Conservation (phyloP, 1,140 invertebrate genomes). For the Euura saliciscinereae region DNA sequence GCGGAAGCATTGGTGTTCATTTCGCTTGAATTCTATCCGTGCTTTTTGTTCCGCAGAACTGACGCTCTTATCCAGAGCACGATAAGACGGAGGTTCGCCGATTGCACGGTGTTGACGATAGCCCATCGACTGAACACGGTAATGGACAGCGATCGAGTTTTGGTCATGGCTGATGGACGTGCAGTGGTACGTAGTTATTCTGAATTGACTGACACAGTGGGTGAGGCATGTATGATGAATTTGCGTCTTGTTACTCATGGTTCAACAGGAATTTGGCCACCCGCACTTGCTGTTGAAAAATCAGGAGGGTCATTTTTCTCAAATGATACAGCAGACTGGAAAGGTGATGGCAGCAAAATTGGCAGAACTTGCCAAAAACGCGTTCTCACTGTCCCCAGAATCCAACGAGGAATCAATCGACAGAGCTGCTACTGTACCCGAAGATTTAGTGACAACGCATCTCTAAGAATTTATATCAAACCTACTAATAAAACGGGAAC, state of each 20-base stretch:
- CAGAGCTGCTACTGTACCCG: too few relatives aligned
- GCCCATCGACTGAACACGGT: constrained; percentile 74
- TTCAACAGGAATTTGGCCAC: constrained; percentile 68
- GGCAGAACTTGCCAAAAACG: constrained; percentile 44
- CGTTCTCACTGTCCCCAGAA: neutral
- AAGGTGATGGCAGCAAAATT: constrained; percentile 46
- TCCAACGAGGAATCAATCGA: too few relatives aligned
- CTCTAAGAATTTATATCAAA: too few relatives aligned
- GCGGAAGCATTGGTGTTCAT: constrained; percentile 30
- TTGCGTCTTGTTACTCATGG: neutral
- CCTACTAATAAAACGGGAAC: too few relatives aligned
- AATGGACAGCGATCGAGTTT: constrained; percentile 66
- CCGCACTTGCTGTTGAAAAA: constrained; percentile 67
- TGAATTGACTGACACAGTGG: neutral
- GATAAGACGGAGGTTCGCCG: constrained; percentile 61
- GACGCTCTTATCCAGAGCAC: constrained; percentile 64
- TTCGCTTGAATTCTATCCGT: neutral
- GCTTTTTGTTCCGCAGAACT: constrained; percentile 51
- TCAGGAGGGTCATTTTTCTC: constrained; percentile 59
- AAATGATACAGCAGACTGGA: constrained; percentile 65
- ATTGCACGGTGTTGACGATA: constrained; percentile 71
- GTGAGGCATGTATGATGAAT: constrained; percentile 1
- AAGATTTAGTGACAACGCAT: too few relatives aligned
- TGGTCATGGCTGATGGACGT: constrained; percentile 64
- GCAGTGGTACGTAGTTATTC: constrained; percentile 44